Base-by-base conservation (phyloP, 2,888 invertebrate species). In the Cistogaster globosa region DNA sequence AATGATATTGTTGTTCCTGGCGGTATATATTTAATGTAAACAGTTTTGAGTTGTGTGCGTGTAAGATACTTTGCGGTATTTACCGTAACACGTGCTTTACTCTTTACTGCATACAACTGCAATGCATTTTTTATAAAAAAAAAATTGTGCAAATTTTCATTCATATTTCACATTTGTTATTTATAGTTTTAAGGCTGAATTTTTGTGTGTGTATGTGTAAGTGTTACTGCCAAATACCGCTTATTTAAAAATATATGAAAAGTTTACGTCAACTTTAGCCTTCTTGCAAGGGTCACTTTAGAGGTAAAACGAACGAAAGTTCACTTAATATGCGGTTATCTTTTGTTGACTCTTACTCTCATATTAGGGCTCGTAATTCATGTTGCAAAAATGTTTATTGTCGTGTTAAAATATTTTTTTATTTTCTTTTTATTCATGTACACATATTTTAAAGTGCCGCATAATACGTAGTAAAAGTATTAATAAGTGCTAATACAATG, bases 201-300 rank as follows among this genome's bases (percentile, higher is more conserved):
- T 26, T n/a, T n/a, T 22, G 22, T 18, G 8, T 32, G 16, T 48
- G 12, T 55, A 26, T 22, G 9, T 22, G 4, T 62, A 2, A 38
- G 18, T 20, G 6, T 32, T 63, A 45, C 51, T 51, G n/a, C n/a
- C 26, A 74, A 81, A 68, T 81, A 58, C 84, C 84, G 84, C 84
- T 72, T 71, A 26, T 58, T 58, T 45, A 8, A 42, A 53, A 8
- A 32, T 60, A 32, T 63, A 72, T 58, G 63, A 77, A 68, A 81
- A 77, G 45, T 75, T 55, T 85, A 85, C 84, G 84, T 85, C 84
- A 85, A 74, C 78, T 69, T 53, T 85, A 82, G 63, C 84, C 84
- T 85, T 85, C 84, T 48, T 65, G 6, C 16, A 69, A 58, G 77
- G 82, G 82, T 82, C 82, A 78, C 48, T 36, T 69, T 51, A 32